Evolutionary conservation across 2,113 vertebrate species (phyloP), one percentile per base, ranked within the genome.

Genomic region (Sylvilagus bachmani): DNA sequence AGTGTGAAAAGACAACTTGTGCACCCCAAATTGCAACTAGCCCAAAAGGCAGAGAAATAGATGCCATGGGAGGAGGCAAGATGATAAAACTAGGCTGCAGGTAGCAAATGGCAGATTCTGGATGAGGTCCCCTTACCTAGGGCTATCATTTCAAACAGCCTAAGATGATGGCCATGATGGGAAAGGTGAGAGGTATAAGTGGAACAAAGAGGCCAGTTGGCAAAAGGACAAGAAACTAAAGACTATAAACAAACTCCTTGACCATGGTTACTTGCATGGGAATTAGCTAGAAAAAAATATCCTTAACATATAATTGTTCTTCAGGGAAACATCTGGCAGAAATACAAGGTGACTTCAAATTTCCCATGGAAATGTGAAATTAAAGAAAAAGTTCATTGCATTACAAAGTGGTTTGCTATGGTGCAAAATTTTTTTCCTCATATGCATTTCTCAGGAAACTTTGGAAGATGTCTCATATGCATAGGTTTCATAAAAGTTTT

Each of bases 21-120:
- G 44, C 75, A 83, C 70, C 69, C 86, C 78, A 94, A 97, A n/a
- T n/a, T n/a, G n/a, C n/a, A n/a, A n/a, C n/a, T n/a, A n/a, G 78
- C 61, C 44, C 67, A 67, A 94, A 88, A 95, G 79, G 74, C 73
- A 71, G 12, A 31, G 67, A 95, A 97, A 95, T 71, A 95, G 53
- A 69, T 97, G 25, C 6, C 66, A 70, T 78, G 31, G 58, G 88
- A 75, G 90, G 92, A 85, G 7, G 66, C 36, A 89, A 97, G 51
- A 91, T 86, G 92, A 96, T 75, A 92, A 86, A 95, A 96, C 93
- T 89, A 95, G 74, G 62, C 58, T 86, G 78, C 67, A 82, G 69
- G 70, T 66, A 21, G 53, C 69, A 86, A 74, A 91, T 44, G 78
- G 74, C 94, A 12, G 14, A 92, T 88, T 89, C 81, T 51, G 31